phyloP scores from a whole-genome alignment of 2,888 invertebrate genomes.

The Fragum whitleyi region DNA sequence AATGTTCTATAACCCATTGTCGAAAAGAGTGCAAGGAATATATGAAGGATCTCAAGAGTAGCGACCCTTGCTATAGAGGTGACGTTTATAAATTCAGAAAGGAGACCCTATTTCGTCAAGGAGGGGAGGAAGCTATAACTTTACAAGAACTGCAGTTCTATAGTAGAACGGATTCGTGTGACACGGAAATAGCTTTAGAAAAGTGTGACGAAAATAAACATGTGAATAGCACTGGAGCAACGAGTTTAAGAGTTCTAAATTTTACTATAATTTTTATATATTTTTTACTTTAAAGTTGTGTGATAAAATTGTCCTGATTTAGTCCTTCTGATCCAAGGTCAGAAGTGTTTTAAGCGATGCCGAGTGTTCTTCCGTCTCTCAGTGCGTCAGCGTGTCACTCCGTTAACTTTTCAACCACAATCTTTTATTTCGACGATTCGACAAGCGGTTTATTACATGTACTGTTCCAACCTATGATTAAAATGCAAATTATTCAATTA shows the following conservation, averaged over 20 bases:
- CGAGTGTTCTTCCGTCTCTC: too few relatives aligned
- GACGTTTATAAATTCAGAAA: slow-evolving; percentile 15
- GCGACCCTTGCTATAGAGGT: slow-evolving; percentile 17
- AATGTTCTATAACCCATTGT: background rate
- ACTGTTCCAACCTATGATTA: too few relatives aligned
- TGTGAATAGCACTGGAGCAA: background rate
- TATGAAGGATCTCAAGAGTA: slow-evolving; percentile 4
- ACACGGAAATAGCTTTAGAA: slow-evolving; percentile 17
- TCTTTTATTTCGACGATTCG: too few relatives aligned
- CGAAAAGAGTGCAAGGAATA: slow-evolving; percentile 22
- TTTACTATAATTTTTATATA: too few relatives aligned
- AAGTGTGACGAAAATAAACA: background rate
- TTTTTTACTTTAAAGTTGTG: too few relatives aligned
- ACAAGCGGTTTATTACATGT: too few relatives aligned
- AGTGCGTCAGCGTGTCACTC: too few relatives aligned
- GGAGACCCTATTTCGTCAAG: background rate
- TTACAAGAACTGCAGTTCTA: slow-evolving; percentile 18
- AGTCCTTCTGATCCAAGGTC: too few relatives aligned
- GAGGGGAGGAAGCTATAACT: background rate
- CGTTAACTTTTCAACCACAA: too few relatives aligned
- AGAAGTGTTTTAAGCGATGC: too few relatives aligned
- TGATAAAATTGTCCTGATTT: too few relatives aligned
- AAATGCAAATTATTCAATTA: too few relatives aligned
- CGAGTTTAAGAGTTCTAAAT: background rate
- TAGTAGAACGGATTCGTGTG: slow-evolving; percentile 15